A percentile compares a stretch with the other conserved stretches of the same genome.
These are phyloP conservation scores for Acyrthosiphon pisum DNA, from an alignment of 1,140 invertebrate species.

Conservation along the genomic window DNA sequence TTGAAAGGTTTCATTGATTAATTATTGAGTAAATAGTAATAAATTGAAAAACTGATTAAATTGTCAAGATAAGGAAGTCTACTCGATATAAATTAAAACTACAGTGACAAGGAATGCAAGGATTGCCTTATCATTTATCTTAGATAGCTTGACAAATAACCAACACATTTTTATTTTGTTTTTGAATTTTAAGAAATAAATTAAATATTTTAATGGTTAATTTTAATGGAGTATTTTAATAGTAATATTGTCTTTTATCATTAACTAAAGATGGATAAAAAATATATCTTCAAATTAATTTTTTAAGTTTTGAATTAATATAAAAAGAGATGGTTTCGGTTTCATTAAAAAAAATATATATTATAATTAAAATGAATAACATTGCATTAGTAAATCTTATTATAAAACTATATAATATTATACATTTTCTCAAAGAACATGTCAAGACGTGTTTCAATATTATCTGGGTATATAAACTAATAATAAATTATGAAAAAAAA, in stretches of 20 bases:
- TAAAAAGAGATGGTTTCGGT: too few relatives aligned
- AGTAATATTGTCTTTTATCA: neutral
- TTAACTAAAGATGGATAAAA: neutral
- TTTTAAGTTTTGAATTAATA: neutral
- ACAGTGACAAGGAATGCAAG: neutral
- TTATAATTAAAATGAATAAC: neutral
- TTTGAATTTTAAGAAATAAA: neutral
- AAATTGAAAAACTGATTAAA: neutral
- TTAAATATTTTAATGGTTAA: neutral
- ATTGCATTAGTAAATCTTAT: neutral
- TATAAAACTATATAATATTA: too few relatives aligned
- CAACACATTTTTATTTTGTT: neutral
- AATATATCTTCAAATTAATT: neutral
- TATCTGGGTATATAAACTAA: neutral
- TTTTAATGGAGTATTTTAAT: neutral
- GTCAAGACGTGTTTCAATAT: neutral
- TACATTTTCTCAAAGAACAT: neutral
- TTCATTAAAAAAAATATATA: neutral
- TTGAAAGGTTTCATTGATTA: neutral
- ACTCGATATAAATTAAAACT: neutral
- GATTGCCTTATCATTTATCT: neutral
- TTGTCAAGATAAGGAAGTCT: neutral
- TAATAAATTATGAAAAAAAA: neutral
- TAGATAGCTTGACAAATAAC: constrained; percentile 1
- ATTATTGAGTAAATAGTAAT: neutral